These are phyloP conservation scores for Periophthalmus magnuspinnatus DNA, from an alignment of 2,797 vertebrate genomes.

Conservation along the genomic window DNA sequence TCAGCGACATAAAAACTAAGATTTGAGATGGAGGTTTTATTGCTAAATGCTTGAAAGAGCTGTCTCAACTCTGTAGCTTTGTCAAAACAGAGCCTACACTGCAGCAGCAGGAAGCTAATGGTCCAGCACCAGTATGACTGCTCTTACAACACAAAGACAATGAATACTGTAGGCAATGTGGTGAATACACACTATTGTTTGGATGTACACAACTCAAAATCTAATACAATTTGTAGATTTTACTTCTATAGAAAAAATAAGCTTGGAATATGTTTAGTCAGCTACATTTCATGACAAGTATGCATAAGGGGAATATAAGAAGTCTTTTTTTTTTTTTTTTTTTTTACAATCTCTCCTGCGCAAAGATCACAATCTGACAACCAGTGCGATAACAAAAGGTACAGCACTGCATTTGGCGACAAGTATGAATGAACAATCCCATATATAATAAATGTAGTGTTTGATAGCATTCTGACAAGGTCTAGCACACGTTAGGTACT, in stretches of 20 bases:
- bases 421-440: slow-evolving; percentile 12
- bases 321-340: slow-evolving; percentile 5
- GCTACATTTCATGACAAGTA: slow-evolving; percentile 2
- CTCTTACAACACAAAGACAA: slow-evolving; percentile 11
- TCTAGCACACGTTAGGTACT: slow-evolving; percentile 14
- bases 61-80: neutral
- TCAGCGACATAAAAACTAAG: neutral
- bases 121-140: slow-evolving; percentile 12
- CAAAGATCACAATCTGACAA: neutral
- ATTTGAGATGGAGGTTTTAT: slow-evolving; percentile 5
- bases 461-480: slow-evolving; percentile 1
- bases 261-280: slow-evolving; percentile 4
- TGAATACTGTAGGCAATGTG: slow-evolving; percentile 13
- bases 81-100: slow-evolving; percentile 1
- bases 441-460: slow-evolving; percentile 6
- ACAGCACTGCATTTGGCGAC: slow-evolving; percentile 22
- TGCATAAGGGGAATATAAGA: slow-evolving; percentile 15
- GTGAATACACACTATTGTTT: slow-evolving; percentile 6
- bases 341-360: slow-evolving; percentile 2
- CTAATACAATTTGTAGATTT: slow-evolving; percentile 16
- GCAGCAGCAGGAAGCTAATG: neutral
- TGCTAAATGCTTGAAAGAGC: neutral
- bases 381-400: slow-evolving; percentile 12
- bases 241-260: slow-evolving; percentile 9
- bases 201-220: neutral